Conservation (phyloP, 2,797 vertebrate genomes). For the Remorina albescens region DNA sequence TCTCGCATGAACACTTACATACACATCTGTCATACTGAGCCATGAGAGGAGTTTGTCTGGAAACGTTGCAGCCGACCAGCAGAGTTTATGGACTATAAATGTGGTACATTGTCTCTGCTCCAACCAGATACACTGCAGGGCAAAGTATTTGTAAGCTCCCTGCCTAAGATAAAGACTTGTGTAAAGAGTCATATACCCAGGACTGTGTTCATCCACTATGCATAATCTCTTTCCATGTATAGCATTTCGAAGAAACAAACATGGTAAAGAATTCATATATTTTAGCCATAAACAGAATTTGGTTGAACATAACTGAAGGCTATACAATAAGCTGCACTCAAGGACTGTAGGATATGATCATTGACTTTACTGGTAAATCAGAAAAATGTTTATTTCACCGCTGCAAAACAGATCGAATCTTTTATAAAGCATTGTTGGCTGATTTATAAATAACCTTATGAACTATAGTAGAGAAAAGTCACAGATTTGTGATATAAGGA, state of each 20-base stretch:
- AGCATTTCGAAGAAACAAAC: slow-evolving; percentile 17
- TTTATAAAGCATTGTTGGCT: not conserved
- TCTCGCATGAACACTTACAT: slow-evolving; percentile 4
- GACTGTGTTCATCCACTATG: slow-evolving; percentile 12
- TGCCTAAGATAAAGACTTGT: slow-evolving; percentile 54
- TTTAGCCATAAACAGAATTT: slow-evolving; percentile 15
- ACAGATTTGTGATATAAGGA: not conserved
- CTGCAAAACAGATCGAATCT: not conserved
- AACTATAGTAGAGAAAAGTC: not conserved
- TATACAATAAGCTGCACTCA: not conserved
- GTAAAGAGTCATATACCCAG: slow-evolving; percentile 37
- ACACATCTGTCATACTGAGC: slow-evolving; percentile 11
- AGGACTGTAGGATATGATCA: not conserved
- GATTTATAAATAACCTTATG: not conserved
- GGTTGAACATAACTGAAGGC: not conserved
- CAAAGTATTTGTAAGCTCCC: slow-evolving; percentile 48
- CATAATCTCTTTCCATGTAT: not conserved
- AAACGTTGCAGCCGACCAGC: slow-evolving; percentile 33
- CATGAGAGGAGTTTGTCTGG: slow-evolving; percentile 36
- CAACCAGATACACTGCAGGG: slow-evolving; percentile 50
- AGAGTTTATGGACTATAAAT: slow-evolving; percentile 59
- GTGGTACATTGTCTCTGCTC: slow-evolving; percentile 52
- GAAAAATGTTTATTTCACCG: too few relatives aligned
- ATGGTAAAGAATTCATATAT: not conserved
- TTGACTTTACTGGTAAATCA: too few relatives aligned